Evolutionary conservation across 2,888 invertebrate species (phyloP).

Genomic region (Spilarctia lutea): DNA sequence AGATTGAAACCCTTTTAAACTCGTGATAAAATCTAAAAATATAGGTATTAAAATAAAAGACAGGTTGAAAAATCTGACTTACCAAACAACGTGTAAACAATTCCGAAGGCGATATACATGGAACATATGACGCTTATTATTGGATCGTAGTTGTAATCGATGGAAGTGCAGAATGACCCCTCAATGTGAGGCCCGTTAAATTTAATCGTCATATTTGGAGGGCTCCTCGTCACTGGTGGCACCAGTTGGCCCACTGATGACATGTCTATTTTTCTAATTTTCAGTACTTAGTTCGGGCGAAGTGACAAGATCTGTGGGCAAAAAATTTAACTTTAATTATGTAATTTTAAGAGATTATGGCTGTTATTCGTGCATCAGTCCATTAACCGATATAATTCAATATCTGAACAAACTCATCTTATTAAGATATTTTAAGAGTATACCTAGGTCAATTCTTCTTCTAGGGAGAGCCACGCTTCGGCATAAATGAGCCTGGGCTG

Average conservation of each 20-base stretch:
- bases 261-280: slow-evolving; percentile 54
- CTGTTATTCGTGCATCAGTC: neutral
- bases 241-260: slow-evolving; percentile 86
- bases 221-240: slow-evolving; percentile 81
- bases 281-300: slow-evolving; percentile 18
- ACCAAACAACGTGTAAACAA: slow-evolving; percentile 95
- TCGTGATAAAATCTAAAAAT: too few relatives aligned
- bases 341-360: neutral
- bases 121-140: slow-evolving; percentile 89
- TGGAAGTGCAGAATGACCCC: slow-evolving; percentile 83
- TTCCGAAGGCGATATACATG: slow-evolving; percentile 92
- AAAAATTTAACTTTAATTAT: slow-evolving; percentile 1
- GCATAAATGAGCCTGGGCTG: too few relatives aligned
- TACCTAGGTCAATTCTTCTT: too few relatives aligned
- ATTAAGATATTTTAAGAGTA: too few relatives aligned
- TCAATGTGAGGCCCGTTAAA: slow-evolving; percentile 77
- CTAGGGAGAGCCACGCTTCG: too few relatives aligned
- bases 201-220: slow-evolving; percentile 78
- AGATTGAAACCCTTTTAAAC: too few relatives aligned
- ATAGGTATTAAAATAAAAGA: too few relatives aligned
- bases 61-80: slow-evolving; percentile 64
- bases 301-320: slow-evolving; percentile 18
- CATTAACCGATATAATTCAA: neutral
- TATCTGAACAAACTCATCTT: neutral
- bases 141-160: slow-evolving; percentile 89